Evolutionary conservation across 1,140 invertebrate genomes (phyloP).

Genomic region (Cepaea nemoralis): DNA sequence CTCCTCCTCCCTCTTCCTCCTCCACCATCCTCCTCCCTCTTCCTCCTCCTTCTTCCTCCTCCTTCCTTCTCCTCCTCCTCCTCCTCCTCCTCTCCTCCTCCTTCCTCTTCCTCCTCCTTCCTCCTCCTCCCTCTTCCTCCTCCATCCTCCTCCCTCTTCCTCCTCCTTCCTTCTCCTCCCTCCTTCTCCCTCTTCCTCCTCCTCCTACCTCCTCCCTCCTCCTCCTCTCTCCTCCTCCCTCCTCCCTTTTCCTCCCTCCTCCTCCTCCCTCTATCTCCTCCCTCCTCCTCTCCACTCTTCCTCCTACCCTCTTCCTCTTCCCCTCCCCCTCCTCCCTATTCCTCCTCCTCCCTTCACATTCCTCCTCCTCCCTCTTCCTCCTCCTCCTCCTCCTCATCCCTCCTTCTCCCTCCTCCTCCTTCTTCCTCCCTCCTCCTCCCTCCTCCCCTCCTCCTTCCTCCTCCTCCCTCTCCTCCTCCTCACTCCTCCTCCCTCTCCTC

Average conservation of each 20-base stretch:
- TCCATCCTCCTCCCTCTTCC: too few relatives aligned
- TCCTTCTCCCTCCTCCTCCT: background rate
- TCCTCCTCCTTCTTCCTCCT: background rate
- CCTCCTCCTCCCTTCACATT: too few relatives aligned
- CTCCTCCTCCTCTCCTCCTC: background rate
- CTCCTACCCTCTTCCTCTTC: too few relatives aligned
- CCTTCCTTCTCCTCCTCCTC: background rate
- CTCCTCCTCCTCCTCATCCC: too few relatives aligned
- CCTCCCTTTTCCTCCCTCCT: background rate
- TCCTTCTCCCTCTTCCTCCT: too few relatives aligned
- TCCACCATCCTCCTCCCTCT: too few relatives aligned
- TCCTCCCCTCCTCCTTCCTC: background rate
- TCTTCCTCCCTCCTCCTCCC: background rate
- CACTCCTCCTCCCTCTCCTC: too few relatives aligned
- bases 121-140: too few relatives aligned
- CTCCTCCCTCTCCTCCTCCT: background rate
- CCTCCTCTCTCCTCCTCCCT: background rate
- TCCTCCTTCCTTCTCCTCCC: background rate
- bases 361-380: too few relatives aligned
- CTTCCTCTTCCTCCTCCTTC: background rate
- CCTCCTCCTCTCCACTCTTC: background rate
- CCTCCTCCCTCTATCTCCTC: background rate
- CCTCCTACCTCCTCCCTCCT: too few relatives aligned
- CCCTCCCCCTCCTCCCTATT: too few relatives aligned
- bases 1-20: conserved; percentile 1